Evolutionary conservation across 2,113 vertebrate genomes (phyloP).

Genomic region (Paedocypris sp.): DNA sequence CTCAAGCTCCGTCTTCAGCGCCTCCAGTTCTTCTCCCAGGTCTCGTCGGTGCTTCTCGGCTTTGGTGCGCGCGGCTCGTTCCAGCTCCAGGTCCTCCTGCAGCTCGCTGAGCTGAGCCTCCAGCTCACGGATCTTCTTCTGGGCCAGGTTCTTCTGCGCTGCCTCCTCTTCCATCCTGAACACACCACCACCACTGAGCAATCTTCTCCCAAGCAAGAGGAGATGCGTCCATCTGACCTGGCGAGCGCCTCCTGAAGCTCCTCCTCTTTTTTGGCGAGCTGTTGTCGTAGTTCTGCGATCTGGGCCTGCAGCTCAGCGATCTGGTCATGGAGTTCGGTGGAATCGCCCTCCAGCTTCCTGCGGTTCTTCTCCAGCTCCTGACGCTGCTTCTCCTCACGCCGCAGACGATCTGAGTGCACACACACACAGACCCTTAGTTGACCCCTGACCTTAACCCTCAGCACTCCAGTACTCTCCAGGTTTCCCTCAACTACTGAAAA

Average conservation of each 20-base stretch:
- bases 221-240: conserved; percentile 55
- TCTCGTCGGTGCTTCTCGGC: conserved; percentile 93
- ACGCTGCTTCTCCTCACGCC: conserved; percentile 85
- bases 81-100: conserved; percentile 91
- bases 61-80: conserved; percentile 75
- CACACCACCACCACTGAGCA: conserved; percentile 35
- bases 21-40: conserved; percentile 92
- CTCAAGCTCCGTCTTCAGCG: conserved; percentile 90
- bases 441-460: too few species aligned
- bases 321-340: conserved; percentile 81
- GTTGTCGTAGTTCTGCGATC: conserved; percentile 89
- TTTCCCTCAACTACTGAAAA: too few species aligned
- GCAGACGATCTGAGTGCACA: conserved; percentile 71
- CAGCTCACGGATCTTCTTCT: conserved; percentile 92
- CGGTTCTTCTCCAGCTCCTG: conserved; percentile 96
- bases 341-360: conserved; percentile 91
- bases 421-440: background rate
- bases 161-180: conserved; percentile 90
- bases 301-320: conserved; percentile 93
- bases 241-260: conserved; percentile 86
- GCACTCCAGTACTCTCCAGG: too few species aligned
- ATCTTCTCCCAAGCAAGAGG: background rate
- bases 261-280: conserved; percentile 94
- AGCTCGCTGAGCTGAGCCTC: conserved; percentile 91
- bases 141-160: conserved; percentile 84